These are phyloP conservation scores for Phenganax marumi DNA, from an alignment of 92 coral and sea anemone species.

Conservation along the genomic window DNA sequence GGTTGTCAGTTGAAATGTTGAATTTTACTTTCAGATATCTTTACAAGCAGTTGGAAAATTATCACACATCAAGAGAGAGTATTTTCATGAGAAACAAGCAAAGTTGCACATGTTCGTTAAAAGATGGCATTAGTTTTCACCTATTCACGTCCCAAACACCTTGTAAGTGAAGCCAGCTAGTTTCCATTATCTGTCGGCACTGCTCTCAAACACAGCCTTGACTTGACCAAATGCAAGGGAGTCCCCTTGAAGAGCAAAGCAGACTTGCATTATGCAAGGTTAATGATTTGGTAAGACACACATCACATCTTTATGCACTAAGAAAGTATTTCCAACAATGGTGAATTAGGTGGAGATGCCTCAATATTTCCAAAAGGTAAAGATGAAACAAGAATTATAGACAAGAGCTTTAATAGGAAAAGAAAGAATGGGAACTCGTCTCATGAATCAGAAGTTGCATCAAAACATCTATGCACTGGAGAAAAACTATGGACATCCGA, in stretches of 20 bases:
- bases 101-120: constrained; percentile 59
- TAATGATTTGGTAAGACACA: too few species aligned
- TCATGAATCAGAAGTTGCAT: background rate
- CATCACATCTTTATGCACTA: too few species aligned
- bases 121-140: constrained; percentile 75
- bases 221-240: background rate
- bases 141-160: constrained; percentile 92
- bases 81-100: constrained; percentile 49
- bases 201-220: background rate
- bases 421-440: background rate
- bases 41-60: constrained; percentile 66
- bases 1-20: background rate
- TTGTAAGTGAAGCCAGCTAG: constrained; percentile 60
- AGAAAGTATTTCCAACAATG: background rate
- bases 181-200: background rate
- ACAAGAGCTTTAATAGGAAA: background rate
- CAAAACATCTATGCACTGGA: constrained; percentile 2
- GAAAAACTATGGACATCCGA: background rate
- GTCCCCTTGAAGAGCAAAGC: too few species aligned
- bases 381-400: constrained; percentile 52
- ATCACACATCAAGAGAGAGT: constrained; percentile 54
- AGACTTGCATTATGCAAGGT: too few species aligned
- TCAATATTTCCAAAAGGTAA: constrained; percentile 86
- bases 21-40: constrained; percentile 63
- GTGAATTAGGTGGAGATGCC: constrained; percentile 87